phyloP scores from a whole-genome alignment of 2,888 invertebrate species.

The Sericinus montela region DNA sequence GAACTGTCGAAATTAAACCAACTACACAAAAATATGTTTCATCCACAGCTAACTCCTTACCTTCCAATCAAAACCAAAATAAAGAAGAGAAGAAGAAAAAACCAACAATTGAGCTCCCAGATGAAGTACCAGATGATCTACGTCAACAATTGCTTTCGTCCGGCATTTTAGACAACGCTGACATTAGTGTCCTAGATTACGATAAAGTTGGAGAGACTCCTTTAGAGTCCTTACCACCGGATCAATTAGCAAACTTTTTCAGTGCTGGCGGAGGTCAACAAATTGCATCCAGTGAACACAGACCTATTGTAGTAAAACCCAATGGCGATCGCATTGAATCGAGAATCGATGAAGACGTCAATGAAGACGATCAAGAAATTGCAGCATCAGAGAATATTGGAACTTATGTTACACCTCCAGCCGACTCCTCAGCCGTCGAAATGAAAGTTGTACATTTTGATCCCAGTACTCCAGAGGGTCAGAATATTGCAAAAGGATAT shows the following conservation, averaged over 20 bases:
- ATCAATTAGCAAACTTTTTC: constrained; percentile 92
- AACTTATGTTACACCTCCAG: constrained; percentile 51
- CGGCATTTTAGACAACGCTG: constrained; percentile 91
- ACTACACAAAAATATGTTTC: constrained; percentile 73
- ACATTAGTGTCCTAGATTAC: constrained; percentile 92
- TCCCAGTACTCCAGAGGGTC: constrained; percentile 85
- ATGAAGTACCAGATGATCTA: constrained; percentile 93
- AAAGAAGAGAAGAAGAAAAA: constrained; percentile 79
- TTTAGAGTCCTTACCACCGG: constrained; percentile 89
- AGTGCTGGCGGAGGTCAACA: constrained; percentile 89
- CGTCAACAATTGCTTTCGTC: constrained; percentile 90
- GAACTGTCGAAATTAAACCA: constrained; percentile 69
- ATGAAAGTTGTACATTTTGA: constrained; percentile 92
- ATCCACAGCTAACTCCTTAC: constrained; percentile 69
- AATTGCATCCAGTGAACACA: constrained; percentile 84
- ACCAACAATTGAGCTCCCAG: constrained; percentile 82
- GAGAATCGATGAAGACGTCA: constrained; percentile 63
- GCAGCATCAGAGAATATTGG: constrained; percentile 77
- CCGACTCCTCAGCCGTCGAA: constrained; percentile 82
- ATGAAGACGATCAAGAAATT: constrained; percentile 75
- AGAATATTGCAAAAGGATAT: constrained; percentile 84
- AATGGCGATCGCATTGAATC: constrained; percentile 79
- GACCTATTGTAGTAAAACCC: constrained; percentile 82
- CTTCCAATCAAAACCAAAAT: constrained; percentile 55
- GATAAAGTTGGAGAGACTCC: constrained; percentile 93